Percentiles rank a stretch among this genome's conserved stretches.
phyloP scores from a whole-genome alignment of 2,797 vertebrate species.

The Chaetophractus vellerosus region DNA sequence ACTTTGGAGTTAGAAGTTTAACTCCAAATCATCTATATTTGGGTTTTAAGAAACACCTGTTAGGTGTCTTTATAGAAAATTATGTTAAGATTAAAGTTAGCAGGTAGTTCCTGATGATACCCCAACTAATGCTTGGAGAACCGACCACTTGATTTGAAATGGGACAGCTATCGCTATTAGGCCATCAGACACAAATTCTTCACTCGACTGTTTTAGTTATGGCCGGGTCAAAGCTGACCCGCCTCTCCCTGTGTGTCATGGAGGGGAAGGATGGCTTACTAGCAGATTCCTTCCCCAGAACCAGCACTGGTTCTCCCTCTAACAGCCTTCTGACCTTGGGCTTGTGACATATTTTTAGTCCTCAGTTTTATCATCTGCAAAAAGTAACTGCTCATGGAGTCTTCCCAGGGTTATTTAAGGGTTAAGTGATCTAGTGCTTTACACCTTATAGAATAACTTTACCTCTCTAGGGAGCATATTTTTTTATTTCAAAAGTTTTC shows the following conservation, averaged over 20 bases:
- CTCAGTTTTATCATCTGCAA: not conserved
- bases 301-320: not conserved
- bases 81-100: not conserved
- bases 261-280: not conserved
- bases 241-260: accelerated
- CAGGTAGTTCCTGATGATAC: not conserved
- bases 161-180: not conserved
- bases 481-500: not conserved
- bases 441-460: not conserved
- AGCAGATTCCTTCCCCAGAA: not conserved
- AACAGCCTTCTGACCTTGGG: not conserved
- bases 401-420: not conserved
- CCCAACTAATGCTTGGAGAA: not conserved
- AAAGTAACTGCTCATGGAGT: too few species aligned
- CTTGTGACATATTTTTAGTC: not conserved
- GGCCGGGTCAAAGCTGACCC: not conserved
- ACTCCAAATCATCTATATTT: not conserved
- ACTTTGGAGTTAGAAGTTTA: not conserved
- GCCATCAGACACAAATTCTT: not conserved
- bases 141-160: not conserved
- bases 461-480: not conserved
- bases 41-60: not conserved
- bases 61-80: not conserved
- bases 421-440: not conserved
- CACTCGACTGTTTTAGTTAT: not conserved